Evolutionary conservation across 2,888 invertebrate species (phyloP), one percentile per base, ranked within the genome.

Genomic region (Ectobius pallidus): DNA sequence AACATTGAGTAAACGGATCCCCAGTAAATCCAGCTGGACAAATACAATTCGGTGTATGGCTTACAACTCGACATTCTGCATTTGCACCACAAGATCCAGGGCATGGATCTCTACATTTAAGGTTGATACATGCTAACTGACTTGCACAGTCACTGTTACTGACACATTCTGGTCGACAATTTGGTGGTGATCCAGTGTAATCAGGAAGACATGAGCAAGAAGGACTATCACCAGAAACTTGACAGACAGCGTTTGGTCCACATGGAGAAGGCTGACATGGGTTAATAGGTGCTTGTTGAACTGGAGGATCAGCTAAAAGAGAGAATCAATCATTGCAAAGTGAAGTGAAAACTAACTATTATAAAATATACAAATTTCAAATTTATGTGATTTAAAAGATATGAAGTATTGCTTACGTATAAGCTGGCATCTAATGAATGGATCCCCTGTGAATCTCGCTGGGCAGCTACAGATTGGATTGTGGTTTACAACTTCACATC

Each of bases 381-480:
- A 52, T 34, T 3, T 22, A 39, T 68, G 39, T 62, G n/a, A n/a
- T n/a, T 7, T 22, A 18, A 42, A 63, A 20, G 34, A 62, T n/a
- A 22, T 20, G 34, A 30, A 4, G n/a, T 62, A 34, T 42, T 27
- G 46, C 88, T 86, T 85, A 89, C 91, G 88, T 82, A 72, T 72
- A 7, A 61, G 68, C 58, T n/a, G 52, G 78, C 93, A 93, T 82
- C 89, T 87, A n/a, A 86, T 83, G 79, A 92, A 92, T 27, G 93
- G 93, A 86, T 94, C 91, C 69, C 94, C 94, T 2, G 88, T 90
- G 79, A 87, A 90, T 68, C 88, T 87, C 44, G 85, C 82, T 9
- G 89, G 87, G 80, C 94, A 94, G 74, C 88, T 89, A 81, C 94
- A 94, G 79, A 92, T 90, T 0, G 93, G 92, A 81, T 89, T 91